phyloP scores from a whole-genome alignment of 2,797 vertebrate genomes.

The Cichlasoma orientale region DNA sequence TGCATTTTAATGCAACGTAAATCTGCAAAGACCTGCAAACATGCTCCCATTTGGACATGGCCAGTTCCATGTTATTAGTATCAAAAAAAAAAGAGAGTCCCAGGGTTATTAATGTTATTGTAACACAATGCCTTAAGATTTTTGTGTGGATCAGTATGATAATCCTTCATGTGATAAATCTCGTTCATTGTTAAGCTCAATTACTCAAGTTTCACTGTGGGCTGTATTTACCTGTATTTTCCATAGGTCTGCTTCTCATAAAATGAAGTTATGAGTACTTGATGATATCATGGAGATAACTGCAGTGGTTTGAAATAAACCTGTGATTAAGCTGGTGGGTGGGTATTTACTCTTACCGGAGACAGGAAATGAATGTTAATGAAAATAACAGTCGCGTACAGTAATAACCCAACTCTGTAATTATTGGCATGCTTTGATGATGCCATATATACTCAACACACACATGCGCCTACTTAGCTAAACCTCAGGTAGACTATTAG shows the following conservation, averaged over 20 bases:
- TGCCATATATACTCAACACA: conserved; percentile 63
- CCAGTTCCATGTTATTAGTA: conserved; percentile 51
- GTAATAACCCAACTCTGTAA: conserved; percentile 84
- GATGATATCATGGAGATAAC: conserved; percentile 88
- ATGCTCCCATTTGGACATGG: conserved; percentile 57
- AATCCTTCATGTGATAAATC: conserved; percentile 13
- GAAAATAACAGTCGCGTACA: conserved; percentile 89
- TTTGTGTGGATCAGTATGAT: neutral
- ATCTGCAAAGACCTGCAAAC: conserved; percentile 73
- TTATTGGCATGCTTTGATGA: conserved; percentile 82
- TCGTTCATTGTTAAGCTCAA: conserved; percentile 12
- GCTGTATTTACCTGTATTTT: conserved; percentile 33
- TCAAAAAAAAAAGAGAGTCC: conserved; percentile 22
- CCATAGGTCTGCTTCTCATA: conserved; percentile 50
- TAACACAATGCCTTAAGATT: neutral
- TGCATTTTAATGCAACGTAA: conserved; percentile 79
- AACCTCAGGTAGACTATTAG: conserved; percentile 71
- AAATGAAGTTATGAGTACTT: conserved; percentile 62
- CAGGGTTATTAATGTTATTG: conserved; percentile 23
- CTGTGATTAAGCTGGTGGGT: conserved; percentile 91
- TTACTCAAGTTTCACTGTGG: conserved; percentile 35
- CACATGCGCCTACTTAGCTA: conserved; percentile 63
- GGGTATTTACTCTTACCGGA: conserved; percentile 86
- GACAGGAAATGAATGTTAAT: conserved; percentile 91
- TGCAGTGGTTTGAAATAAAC: conserved; percentile 86